Percentiles rank a stretch among this genome's conserved stretches.
Evolutionary conservation across 64 coral and sea anemone genomes (phyloP).

Genomic region (Astreopora myriophthalma): DNA sequence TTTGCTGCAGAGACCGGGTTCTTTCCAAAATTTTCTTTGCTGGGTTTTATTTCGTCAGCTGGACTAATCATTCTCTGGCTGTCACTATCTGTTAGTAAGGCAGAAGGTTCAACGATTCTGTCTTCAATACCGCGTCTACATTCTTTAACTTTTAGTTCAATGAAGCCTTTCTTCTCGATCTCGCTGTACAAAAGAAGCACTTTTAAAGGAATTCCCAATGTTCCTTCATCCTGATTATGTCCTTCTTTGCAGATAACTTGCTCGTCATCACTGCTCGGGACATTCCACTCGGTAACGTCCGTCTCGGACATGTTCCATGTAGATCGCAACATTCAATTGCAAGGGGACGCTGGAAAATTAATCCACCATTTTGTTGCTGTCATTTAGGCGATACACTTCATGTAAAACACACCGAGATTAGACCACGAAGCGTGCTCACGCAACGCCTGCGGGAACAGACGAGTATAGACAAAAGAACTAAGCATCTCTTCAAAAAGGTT

Average conservation of each 20-base stretch:
- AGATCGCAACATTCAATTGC: not conserved
- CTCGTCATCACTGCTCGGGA: constrained; percentile 66
- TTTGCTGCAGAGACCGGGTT: not conserved
- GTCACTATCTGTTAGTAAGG: not conserved
- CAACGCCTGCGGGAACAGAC: too few species aligned
- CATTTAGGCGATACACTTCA: not conserved
- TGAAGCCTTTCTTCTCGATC: constrained; percentile 50
- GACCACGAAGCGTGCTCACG: not conserved
- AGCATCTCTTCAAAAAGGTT: too few species aligned
- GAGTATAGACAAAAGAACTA: too few species aligned
- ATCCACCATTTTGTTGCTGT: not conserved
- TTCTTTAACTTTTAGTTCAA: constrained; percentile 63
- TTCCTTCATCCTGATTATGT: not conserved
- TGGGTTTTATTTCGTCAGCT: not conserved
- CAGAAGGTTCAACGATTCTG: not conserved
- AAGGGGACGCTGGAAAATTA: not conserved
- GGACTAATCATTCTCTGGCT: not conserved
- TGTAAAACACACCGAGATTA: not conserved
- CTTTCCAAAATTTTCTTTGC: not conserved
- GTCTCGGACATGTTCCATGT: not conserved
- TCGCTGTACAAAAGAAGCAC: constrained; percentile 43
- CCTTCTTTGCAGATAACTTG: not conserved
- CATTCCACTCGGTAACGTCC: constrained; percentile 21
- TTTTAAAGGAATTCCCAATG: constrained; percentile 39
- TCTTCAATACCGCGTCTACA: constrained; percentile 1